Evolutionary conservation across 2,113 vertebrate genomes (phyloP), one percentile per base, ranked within the genome.

Genomic region (Rhea pennata): DNA sequence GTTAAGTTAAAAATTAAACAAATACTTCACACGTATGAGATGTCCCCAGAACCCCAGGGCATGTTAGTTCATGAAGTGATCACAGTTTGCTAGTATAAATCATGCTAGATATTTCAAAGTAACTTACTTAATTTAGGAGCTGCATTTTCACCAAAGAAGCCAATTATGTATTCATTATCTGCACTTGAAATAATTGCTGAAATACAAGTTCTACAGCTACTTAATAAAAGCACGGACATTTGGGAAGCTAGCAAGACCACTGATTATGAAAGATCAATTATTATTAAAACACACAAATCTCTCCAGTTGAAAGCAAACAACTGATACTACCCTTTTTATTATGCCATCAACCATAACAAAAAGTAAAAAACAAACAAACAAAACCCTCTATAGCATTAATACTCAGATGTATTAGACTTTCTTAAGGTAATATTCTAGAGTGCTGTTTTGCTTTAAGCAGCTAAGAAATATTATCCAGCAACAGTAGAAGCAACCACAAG

Each of bases 171-270:
- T 87, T 97, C 96, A 87, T 27, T 78, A 91, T 93, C 83, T 91
- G 84, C 84, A 96, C 85, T 77, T 91, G 75, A 90, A 95, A 70
- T 3, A 31, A 92, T 83, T 88, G 84, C 84, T 92, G 67, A 94
- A 97, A 95, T 59, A 26, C 84, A 94, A 96, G 31, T 91, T 95
- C 67, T 94, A 74, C 59, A 89, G 76, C 81, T 95, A 79, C 81
- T 96, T 93, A 96, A 96, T 93, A 97, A 93, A 97, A 97, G 65
- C 84, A 88, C 12, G 66, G 84, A 96, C 70, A 95, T 94, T 64
- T 88, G 54, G 86, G 67, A 92, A 80, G 82, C 79, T 93, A 97
- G 93, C 94, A 95, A 93, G 70, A 81, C 83, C 92, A 96, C 66
- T 42, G 73, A 91, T 86, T 79, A 94, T 46, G 79, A 93, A 94